Evolutionary conservation across 2,888 invertebrate genomes (phyloP), one percentile per base, ranked within the genome.

Genomic region (Sthenelais limicola): DNA sequence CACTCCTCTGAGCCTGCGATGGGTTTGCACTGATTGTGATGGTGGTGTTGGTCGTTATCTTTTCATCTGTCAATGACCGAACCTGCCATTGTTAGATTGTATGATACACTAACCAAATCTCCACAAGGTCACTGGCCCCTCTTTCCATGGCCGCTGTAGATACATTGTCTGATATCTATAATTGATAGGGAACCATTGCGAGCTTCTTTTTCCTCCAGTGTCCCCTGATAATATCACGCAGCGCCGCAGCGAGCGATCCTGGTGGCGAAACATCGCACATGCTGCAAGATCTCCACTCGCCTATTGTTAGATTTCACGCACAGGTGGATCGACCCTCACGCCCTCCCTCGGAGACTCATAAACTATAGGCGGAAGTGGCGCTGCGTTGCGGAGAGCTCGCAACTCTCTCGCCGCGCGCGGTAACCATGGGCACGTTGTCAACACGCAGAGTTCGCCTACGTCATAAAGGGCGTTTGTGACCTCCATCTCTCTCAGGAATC

Each of bases 261-360:
- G n/a, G 35, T 62, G 62, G 43, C 62, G 62, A 62, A 35, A 62
- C 62, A 62, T 62, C 62, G 43, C 62, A 62, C 43, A 38, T n/a
- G 35, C 38, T 35, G 18, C 56, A n/a, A 35, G 30, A 12, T 15
- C 18, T 18, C 18, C 33, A 62, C 38, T 24, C 38, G 12, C 24
- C 62, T 26, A 62, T 62, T 62, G 62, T 62, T 26, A 21, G 38
- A 24, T 62, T 62, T 62, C 62, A 38, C 62, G 62, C 62, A 24
- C 43, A 26, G 38, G 21, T 38, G 62, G 24, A 33, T 1, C 5
- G 33, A 24, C 62, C 15, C 15, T 38, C 35, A 12, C 7, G 21
- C 62, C n/a, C 62, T 1, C 21, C n/a, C 38, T 26, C 21, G 18
- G 56, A 33, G n/a, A 7, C 56, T 12, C 62, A 62, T 62, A 43